Evolutionary conservation across 1,140 invertebrate species (phyloP), one percentile per base, ranked within the genome.

Genomic region (Danaus melanippus): DNA sequence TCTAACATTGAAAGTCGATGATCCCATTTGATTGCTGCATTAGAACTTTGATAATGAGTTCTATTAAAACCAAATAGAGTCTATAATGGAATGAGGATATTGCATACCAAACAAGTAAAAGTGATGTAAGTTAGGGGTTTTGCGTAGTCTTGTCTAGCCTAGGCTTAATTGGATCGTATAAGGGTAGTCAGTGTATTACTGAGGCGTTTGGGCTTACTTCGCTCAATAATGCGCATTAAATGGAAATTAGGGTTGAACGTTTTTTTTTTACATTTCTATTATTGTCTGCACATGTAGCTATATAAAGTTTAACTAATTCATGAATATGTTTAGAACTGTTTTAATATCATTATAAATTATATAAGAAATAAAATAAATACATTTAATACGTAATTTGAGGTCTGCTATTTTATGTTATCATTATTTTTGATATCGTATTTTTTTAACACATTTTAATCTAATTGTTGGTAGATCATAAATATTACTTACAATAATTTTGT

Each of bases 121-220:
- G 66, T 71, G 66, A 68, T 57, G 45, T 41, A 52, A 49, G 60
- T 62, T 64, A 60, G 63, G 56, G 69, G 64, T 67, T 71, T 75
- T 69, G 58, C 70, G 69, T 67, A 67, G 68, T 66, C 60, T 73
- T 65, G 68, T 69, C 62, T 73, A 67, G 69, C 56, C 63, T 69
- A 69, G 69, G 62, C 71, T 74, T 75, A 75, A 75, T 75, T 75
- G 70, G 73, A 75, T 75, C 63, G 64, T 56, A 69, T 66, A 69
- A 64, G 66, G 66, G 60, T 61, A 65, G 66, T 64, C 66, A 66
- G 21, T 32, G 21, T 32, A 65, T 70, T 65, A 64, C 54, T 51
- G 57, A 64, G 56, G 49, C 48, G 58, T 50, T 49, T 32, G 40
- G 48, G 58, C 53, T 64, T 61, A 66, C 60, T 55, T 55, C 53